These are phyloP conservation scores for Pterocles burchelli DNA, from an alignment of 2,113 vertebrate genomes.

Conservation along the genomic window DNA sequence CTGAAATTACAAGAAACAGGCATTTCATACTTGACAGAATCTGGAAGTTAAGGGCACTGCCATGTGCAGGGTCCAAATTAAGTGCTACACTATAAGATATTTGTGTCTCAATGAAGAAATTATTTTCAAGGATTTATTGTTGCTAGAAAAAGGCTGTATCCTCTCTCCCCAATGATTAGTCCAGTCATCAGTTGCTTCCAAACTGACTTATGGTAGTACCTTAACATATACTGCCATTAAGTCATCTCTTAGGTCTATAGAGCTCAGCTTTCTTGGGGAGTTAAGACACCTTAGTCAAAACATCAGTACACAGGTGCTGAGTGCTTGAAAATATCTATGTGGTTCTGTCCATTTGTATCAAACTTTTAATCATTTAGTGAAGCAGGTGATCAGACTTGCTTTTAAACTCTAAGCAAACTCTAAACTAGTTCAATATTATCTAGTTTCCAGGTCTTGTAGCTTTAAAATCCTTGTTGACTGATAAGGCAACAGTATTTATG, in stretches of 20 bases:
- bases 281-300: neutral
- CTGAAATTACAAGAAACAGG: constrained; percentile 59
- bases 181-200: neutral
- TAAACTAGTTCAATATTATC: neutral
- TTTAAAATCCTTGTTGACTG: neutral
- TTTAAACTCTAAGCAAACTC: neutral
- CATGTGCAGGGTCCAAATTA: constrained; percentile 32
- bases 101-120: constrained; percentile 46
- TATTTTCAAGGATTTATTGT: neutral
- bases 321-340: neutral
- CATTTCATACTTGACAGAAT: constrained; percentile 25
- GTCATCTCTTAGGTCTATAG: constrained; percentile 19
- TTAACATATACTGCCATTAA: constrained; percentile 30
- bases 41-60: constrained; percentile 21
- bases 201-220: constrained; percentile 12
- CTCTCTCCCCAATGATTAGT: neutral
- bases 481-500: neutral
- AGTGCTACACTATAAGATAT: constrained; percentile 48
- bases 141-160: neutral
- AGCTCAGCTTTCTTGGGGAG: constrained; percentile 15
- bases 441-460: neutral
- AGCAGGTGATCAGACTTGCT: neutral
- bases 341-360: neutral
- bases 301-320: constrained; percentile 10
- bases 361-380: constrained; percentile 22